Percentiles rank a stretch among this genome's conserved stretches.
Evolutionary conservation across 1,140 invertebrate species (phyloP).

Genomic region (Magallana ariakensis): DNA sequence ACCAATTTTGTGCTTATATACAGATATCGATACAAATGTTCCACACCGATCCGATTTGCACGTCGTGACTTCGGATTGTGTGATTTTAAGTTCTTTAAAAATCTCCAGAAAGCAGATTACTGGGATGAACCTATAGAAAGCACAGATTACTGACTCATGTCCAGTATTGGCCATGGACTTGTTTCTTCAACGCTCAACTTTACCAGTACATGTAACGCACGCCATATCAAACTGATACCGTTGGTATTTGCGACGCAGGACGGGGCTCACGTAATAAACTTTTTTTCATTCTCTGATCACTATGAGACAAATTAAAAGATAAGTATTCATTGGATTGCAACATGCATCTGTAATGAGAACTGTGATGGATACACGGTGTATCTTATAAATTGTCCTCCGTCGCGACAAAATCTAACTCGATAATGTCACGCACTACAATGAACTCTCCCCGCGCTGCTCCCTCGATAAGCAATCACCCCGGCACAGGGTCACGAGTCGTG

Average conservation of each 20-base stretch:
- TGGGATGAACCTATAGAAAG: neutral
- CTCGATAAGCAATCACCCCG: conserved; percentile 25
- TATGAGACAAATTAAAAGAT: neutral
- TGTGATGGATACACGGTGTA: conserved; percentile 10
- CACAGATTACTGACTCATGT: neutral
- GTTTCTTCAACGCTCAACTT: too few species aligned
- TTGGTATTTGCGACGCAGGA: too few species aligned
- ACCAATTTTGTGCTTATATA: too few species aligned
- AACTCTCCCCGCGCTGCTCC: neutral
- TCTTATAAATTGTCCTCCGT: conserved; percentile 34
- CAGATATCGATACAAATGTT: too few species aligned
- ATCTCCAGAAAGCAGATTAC: conserved; percentile 5
- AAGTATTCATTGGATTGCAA: neutral
- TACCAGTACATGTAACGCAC: too few species aligned
- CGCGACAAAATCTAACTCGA: conserved; percentile 5
- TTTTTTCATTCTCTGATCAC: neutral
- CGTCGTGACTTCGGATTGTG: conserved; percentile 1
- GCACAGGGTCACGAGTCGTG: neutral
- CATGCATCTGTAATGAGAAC: neutral
- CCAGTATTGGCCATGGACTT: neutral
- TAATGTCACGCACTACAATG: conserved; percentile 26
- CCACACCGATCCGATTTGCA: neutral
- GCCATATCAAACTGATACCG: too few species aligned
- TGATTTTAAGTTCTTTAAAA: conserved; percentile 18
- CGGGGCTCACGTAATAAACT: too few species aligned